Base-by-base conservation (phyloP, 2,797 vertebrate species). In the Bovichtus variegatus region DNA sequence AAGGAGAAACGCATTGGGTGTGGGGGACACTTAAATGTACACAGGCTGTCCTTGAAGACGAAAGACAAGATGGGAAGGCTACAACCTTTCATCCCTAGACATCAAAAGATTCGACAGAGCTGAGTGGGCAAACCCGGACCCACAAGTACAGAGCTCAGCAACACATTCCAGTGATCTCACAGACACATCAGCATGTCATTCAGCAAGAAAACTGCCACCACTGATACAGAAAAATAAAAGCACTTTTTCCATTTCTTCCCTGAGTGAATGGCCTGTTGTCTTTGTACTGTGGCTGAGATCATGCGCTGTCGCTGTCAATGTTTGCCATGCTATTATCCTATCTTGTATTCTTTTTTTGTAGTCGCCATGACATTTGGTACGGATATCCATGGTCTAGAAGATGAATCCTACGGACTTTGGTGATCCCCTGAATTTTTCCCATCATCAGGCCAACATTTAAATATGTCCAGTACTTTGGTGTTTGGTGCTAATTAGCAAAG, bases 61-160 rank as follows among this genome's bases (percentile, higher is more conserved):
- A 76, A 66, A 75, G 73, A 79, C 61, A 44, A 78, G 69, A 75
- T 54, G 71, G 76, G 23, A 67, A 62, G 72, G 70, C 29, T 16
- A 0, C 29, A 4, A 41, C 71, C 88, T 92, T 92, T 91, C 87
- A 89, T 92, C 84, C 76, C 50, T 0, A 31, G 31, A 89, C 86
- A 86, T 88, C 90, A 90, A 90, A n/a, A 90, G 85, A 68, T 87
- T 57, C 6, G 3, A 74, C 81, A 59, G 46, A 69, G 62, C 58
- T 51, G 51, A 80, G 71, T 29, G 59, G 55, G 31, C 75, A 57
- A 79, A 84, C 54, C 46, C 49, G 6, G 36, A 62, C 25, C 46
- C 47, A 46, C 68, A 81, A 76, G 51, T 61, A 77, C 51, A 73
- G 60, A 66, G 63, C 38, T 43, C 38, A 40, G 23, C 57, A 13